phyloP scores from a whole-genome alignment of 2,888 invertebrate species.

The Clitarchus hookeri region DNA sequence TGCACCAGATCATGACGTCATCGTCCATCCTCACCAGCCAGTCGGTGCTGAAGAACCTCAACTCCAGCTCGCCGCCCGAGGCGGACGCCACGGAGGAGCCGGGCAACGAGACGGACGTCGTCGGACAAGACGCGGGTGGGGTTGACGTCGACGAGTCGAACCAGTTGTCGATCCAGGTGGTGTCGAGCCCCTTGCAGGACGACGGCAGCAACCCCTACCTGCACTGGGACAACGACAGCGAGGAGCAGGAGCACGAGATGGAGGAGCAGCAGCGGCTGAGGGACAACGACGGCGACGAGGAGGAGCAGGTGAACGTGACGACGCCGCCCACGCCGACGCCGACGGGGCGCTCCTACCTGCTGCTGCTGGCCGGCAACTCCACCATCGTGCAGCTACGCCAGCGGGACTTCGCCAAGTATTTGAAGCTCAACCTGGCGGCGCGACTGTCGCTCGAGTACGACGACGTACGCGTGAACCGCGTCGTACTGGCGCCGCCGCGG shows the following conservation, averaged over 20 bases:
- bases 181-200: constrained; percentile 30
- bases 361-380: constrained; percentile 49
- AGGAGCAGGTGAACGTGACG: too few relatives aligned
- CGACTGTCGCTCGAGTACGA: constrained; percentile 50
- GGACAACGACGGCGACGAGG: not conserved
- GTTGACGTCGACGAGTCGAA: not conserved
- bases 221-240: constrained; percentile 49
- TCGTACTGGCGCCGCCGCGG: constrained; percentile 48
- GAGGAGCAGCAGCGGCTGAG: constrained; percentile 40
- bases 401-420: constrained; percentile 50
- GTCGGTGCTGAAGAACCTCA: not conserved
- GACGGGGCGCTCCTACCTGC: constrained; percentile 44
- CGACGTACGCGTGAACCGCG: constrained; percentile 49
- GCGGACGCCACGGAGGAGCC: not conserved
- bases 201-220: constrained; percentile 45
- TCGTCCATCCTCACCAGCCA: not conserved
- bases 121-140: not conserved
- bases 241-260: constrained; percentile 47
- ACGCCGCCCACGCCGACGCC: constrained; percentile 15
- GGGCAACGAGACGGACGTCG: not conserved
- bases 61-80: not conserved
- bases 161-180: not conserved
- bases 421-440: constrained; percentile 50
- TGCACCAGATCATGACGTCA: constrained; percentile 30
- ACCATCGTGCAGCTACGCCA: constrained; percentile 49